Evolutionary conservation across 1,140 invertebrate species (phyloP), one percentile per base, ranked within the genome.

Genomic region (Wasmannia auropunctata): DNA sequence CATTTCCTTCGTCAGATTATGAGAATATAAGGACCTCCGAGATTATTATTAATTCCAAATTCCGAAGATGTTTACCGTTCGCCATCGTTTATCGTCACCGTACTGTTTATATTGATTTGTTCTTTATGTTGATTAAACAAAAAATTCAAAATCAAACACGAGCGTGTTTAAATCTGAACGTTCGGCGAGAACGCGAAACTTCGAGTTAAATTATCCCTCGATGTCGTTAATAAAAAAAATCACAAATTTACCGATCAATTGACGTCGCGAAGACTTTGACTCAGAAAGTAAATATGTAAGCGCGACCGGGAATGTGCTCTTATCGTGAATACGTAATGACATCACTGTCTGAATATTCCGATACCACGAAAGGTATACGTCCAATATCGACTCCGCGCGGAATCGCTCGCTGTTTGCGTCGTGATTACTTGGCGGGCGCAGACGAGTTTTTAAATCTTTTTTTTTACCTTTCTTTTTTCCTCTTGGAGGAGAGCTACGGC

Each of bases 261-360:
- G 67, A 72, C 28, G 51, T 72, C 37, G n/a, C n/a, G 37, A 51
- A 83, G 37, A 58, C 11, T 58, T 67, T 14, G 37, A 43, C 22
- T 56, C 19, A 7, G 40, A 72, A 72, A 58, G 51, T 72, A 83
- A 83, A 83, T 83, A 81, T 22, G 65, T 37, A 43, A 40, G 58
- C 28, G 58, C 28, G n/a, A n/a, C 14, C n/a, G 65, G 56, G 77
- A 80, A 51, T 83, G 22, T 67, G 49, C 67, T 72, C 37, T 40
- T 46, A 83, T 83, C 54, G 37, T 22, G 51, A 83, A 72, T 81
- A 46, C 25, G 34, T 81, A 70, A 72, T 81, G 65, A 70, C 49
- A 34, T 83, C 67, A 72, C 37, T 72, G 51, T 81, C 65, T 72
- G 51, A 43, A 81, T 72, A 81, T 70, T 81, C 34, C 34, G 25